Evolutionary conservation across 1,140 invertebrate species (phyloP), one percentile per base, ranked within the genome.

Genomic region (Drosophila repleta): DNA sequence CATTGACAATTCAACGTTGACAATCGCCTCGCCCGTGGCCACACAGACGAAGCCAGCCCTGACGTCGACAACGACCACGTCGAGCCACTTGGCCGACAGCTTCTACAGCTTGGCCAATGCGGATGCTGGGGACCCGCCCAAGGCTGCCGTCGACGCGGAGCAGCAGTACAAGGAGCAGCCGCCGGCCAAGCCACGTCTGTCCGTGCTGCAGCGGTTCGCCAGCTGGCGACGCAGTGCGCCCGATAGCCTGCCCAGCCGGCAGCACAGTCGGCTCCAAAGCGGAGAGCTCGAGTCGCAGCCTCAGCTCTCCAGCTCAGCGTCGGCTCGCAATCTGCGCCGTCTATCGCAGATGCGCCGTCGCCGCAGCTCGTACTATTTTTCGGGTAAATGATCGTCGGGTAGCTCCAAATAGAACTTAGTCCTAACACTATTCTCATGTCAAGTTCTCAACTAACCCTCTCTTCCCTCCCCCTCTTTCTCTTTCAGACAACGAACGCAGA

Each of bases 401-500:
- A 8, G 2, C 21, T 35, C 2, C 17, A 5, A 37, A 51, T 10
- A 2, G 2, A 17, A 35, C 32, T n/a, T 10, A 29, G 17, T 3
- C 53, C 29, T 15, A 26, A 18, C 6, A 13, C 3, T 24, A 52
- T 1, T 15, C 39, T 32, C 8, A 15, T 17, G 3, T 39, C 11
- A 37, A 8, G 32, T 35, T 24, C 17, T 24, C n/a, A 17, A 35
- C 32, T 53, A 20, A 43, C 55, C 41, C 35, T 37, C 4, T 37
- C n/a, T 13, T 17, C 39, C 18, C 39, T 43, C 15, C 7, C 0
- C 2, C 8, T 43, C 39, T 43, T 2, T 55, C 6, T 37, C 21
- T 73, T 70, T 6, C 78, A 91, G 90, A 91, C 13, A 91, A 91
- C 61, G 90, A 91, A 91, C 95, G 98, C 93, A 94, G 96, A 94